Evolutionary conservation across 1,140 invertebrate genomes (phyloP).

Genomic region (Ptiloglossa arizonensis): DNA sequence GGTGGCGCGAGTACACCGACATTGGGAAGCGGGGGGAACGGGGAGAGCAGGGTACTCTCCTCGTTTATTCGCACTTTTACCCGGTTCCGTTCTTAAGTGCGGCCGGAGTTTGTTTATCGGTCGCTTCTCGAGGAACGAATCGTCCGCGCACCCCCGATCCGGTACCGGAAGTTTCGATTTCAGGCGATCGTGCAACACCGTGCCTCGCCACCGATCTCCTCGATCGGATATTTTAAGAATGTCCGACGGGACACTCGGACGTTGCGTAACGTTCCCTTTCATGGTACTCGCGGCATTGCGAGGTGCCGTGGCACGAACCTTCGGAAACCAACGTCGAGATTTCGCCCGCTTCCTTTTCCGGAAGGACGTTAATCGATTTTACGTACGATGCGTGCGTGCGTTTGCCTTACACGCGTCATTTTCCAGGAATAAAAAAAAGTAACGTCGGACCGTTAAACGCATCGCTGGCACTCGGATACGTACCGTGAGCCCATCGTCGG

Average conservation of each 20-base stretch:
- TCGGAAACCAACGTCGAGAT: no score
- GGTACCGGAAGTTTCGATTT: neutral
- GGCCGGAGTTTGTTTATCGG: constrained; percentile 42
- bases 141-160: neutral
- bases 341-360: no score
- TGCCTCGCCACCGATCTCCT: no score
- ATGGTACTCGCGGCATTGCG: no score
- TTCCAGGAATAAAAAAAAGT: no score
- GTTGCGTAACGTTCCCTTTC: neutral
- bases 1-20: no score
- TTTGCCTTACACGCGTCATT: neutral
- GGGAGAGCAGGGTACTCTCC: constrained; percentile 15
- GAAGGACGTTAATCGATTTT: neutral
- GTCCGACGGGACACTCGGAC: no score
- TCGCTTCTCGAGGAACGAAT: neutral
- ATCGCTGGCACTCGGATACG: no score
- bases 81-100: constrained; percentile 11
- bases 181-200: no score
- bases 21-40: neutral
- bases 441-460: constrained; percentile 10
- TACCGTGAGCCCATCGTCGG: neutral
- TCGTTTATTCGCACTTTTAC: constrained; percentile 54
- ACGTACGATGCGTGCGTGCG: no score
- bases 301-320: no score
- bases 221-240: no score